Evolutionary conservation across 2,113 vertebrate species (phyloP).

Genomic region (Charadrius vociferus): DNA sequence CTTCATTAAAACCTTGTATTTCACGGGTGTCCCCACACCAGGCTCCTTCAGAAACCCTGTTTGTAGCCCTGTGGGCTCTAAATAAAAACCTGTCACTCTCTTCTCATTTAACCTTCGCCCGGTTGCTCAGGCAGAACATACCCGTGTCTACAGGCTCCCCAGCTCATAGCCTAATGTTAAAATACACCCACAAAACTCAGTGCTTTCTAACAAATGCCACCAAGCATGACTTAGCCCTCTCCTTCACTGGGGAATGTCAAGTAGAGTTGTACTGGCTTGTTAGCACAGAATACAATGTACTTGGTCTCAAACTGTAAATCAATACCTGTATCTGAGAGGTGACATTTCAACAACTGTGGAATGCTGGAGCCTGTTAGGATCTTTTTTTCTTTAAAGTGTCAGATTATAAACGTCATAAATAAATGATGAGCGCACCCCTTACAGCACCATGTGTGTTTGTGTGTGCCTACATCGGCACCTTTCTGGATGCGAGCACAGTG

Average conservation of each 20-base stretch:
- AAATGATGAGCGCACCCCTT: constrained; percentile 68
- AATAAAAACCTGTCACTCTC: not conserved
- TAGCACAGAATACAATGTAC: constrained; percentile 48
- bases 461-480: constrained; percentile 18
- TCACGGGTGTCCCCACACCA: not conserved
- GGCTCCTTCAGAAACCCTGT: not conserved
- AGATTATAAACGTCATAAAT: constrained; percentile 72
- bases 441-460: not conserved
- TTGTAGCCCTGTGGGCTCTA: not conserved
- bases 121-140: not conserved
- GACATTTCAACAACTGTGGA: constrained; percentile 78
- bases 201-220: constrained; percentile 39
- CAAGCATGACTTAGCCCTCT: constrained; percentile 32
- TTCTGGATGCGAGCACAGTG: not conserved
- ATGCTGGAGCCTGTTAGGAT: constrained; percentile 72
- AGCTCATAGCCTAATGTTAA: not conserved
- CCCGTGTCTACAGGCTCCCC: not conserved
- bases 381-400: constrained; percentile 41
- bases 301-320: constrained; percentile 77
- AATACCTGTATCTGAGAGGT: constrained; percentile 75
- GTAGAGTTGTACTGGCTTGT: constrained; percentile 41
- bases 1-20: not conserved
- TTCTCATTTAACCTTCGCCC: not conserved
- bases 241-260: constrained; percentile 30
- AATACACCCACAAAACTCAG: not conserved